Percentiles rank a stretch among this genome's conserved stretches.
Evolutionary conservation across 2,797 vertebrate genomes (phyloP).

Genomic region (Cetoscarus ocellatus): DNA sequence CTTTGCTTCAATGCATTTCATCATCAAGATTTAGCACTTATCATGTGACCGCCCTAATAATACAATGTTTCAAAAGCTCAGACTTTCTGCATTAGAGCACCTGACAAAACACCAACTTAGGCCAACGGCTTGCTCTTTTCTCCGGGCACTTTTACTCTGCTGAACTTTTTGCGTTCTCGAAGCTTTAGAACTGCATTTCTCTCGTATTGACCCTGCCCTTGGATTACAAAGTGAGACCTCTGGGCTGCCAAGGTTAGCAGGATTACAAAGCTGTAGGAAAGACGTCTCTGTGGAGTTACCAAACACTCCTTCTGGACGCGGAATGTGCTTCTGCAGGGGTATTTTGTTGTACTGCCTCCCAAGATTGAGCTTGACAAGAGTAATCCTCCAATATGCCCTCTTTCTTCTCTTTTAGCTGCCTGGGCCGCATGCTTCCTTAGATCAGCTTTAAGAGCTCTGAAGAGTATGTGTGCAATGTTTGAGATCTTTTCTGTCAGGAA

Average conservation of each 20-base stretch:
- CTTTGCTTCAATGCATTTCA: too few species aligned
- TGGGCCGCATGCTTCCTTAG: constrained; percentile 27
- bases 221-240: constrained; percentile 70
- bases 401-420: constrained; percentile 40
- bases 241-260: constrained; percentile 70
- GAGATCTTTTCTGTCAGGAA: not conserved
- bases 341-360: constrained; percentile 56
- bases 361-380: constrained; percentile 66
- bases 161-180: constrained; percentile 48
- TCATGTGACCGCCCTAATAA: too few species aligned
- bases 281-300: constrained; percentile 61
- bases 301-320: constrained; percentile 56
- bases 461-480: constrained; percentile 23
- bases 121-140: constrained; percentile 48
- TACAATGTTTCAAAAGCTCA: constrained; percentile 49
- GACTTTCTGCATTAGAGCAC: constrained; percentile 40
- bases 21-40: too few species aligned
- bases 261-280: constrained; percentile 68
- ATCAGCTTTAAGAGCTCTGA: constrained; percentile 34
- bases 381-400: constrained; percentile 60
- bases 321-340: constrained; percentile 55
- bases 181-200: constrained; percentile 53
- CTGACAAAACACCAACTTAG: constrained; percentile 55
- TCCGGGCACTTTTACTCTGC: constrained; percentile 33
- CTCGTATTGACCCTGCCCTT: constrained; percentile 59